Percentiles rank a stretch among this genome's conserved stretches.
Evolutionary conservation across 2,797 vertebrate genomes (phyloP).

Genomic region (Euphonia xanthogaster): DNA sequence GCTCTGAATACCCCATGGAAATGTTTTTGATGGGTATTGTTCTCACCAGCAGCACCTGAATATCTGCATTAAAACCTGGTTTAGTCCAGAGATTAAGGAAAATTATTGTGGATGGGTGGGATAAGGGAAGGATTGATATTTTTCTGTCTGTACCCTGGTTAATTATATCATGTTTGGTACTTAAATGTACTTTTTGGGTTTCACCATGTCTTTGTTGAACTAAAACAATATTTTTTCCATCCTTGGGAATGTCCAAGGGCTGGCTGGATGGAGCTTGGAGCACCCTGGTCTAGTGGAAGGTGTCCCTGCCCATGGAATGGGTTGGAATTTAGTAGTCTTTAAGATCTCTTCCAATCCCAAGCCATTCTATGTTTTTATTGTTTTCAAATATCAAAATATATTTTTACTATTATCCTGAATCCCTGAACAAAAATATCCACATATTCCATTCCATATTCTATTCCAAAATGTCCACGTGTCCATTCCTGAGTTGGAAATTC

Average conservation of each 20-base stretch:
- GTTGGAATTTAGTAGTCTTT: accelerated
- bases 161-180: accelerated
- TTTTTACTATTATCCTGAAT: background rate
- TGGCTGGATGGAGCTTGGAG: background rate
- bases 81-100: background rate
- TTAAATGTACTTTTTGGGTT: background rate
- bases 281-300: accelerated
- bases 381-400: background rate
- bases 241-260: background rate
- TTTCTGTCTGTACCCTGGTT: background rate
- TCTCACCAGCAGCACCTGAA: background rate
- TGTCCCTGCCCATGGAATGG: background rate
- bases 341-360: background rate
- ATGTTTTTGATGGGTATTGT: accelerated
- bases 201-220: background rate
- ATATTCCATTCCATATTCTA: accelerated
- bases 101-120: background rate
- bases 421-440: background rate
- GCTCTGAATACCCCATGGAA: background rate
- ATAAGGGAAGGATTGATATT: background rate
- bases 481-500: background rate
- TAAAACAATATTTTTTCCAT: background rate
- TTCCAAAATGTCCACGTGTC: background rate
- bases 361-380: background rate
- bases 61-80: background rate